These are phyloP conservation scores for Macaria liturata DNA, from an alignment of 2,888 invertebrate genomes.

Conservation along the genomic window DNA sequence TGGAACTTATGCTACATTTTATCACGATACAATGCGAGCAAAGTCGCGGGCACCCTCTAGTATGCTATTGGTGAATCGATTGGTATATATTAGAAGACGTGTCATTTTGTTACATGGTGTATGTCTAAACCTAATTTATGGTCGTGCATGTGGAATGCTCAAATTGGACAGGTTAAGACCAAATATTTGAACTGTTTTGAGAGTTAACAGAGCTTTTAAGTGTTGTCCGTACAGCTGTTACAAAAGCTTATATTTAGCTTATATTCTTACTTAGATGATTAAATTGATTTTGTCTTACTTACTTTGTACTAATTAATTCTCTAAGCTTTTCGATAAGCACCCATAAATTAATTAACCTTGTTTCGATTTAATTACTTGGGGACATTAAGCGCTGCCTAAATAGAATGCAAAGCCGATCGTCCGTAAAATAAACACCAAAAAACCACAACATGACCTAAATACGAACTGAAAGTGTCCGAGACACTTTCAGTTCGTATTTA, in stretches of 20 bases:
- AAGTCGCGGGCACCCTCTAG: too few species aligned
- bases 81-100: too few species aligned
- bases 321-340: not conserved
- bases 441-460: conserved; percentile 49
- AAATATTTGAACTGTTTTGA: conserved; percentile 28
- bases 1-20: too few species aligned
- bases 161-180: conserved; percentile 22
- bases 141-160: conserved; percentile 48
- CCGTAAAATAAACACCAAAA: conserved; percentile 30
- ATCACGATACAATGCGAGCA: too few species aligned
- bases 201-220: conserved; percentile 11
- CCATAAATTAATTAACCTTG: conserved; percentile 5
- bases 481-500: conserved; percentile 43
- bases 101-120: too few species aligned
- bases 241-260: too few species aligned
- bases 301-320: too few species aligned
- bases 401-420: conserved; percentile 18
- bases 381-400: not conserved
- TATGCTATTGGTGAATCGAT: too few species aligned
- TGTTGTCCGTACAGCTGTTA: too few species aligned
- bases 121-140: conserved; percentile 64
- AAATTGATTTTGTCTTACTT: too few species aligned
- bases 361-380: not conserved
- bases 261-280: too few species aligned
- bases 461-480: conserved; percentile 38